Evolutionary conservation across 2,113 vertebrate genomes (phyloP).

Genomic region (Quiscalus mexicanus): DNA sequence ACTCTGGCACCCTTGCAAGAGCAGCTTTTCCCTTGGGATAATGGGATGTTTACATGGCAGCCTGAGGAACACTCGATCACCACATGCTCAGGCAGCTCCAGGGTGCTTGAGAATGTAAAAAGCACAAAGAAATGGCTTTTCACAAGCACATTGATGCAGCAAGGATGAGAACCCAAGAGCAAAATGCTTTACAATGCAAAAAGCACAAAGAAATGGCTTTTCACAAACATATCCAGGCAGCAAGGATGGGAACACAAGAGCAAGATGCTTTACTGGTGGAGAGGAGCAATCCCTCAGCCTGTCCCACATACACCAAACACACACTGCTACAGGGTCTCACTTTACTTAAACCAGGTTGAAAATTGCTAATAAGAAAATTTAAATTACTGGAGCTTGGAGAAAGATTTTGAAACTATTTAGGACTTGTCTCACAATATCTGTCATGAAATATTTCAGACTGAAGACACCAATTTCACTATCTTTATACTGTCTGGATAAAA

Average conservation of each 20-base stretch:
- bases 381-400: neutral
- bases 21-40: neutral
- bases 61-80: neutral
- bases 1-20: neutral
- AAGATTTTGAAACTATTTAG: neutral
- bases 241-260: neutral
- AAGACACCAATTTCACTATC: neutral
- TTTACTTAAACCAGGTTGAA: neutral
- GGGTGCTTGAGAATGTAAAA: neutral
- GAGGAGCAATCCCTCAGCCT: rapidly evolving
- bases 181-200: neutral
- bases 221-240: rapidly evolving
- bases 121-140: neutral
- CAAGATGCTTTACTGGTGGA: neutral
- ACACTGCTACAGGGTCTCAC: neutral
- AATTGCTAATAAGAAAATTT: neutral
- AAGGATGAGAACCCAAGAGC: neutral
- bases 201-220: neutral
- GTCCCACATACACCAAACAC: neutral
- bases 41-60: neutral
- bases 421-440: neutral
- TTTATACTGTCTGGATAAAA: neutral
- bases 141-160: rapidly evolving
- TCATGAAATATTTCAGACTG: neutral
- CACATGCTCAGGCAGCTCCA: neutral